phyloP scores from a whole-genome alignment of 2,888 invertebrate species.

The Hydroisotoma schaefferi region DNA sequence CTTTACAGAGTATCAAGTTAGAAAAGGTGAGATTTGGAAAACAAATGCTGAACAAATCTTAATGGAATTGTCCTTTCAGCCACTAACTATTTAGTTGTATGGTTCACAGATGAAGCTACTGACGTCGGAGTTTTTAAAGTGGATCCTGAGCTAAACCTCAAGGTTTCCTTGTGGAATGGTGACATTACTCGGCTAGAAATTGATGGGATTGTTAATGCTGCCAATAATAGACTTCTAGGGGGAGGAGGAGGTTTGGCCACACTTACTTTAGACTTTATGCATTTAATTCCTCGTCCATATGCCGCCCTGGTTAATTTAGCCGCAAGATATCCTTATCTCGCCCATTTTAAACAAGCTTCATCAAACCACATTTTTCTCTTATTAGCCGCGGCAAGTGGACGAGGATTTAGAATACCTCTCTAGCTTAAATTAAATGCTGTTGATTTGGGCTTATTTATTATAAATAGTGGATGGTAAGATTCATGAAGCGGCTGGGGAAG shows the following conservation, averaged over 20 bases:
- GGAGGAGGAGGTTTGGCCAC: conserved; percentile 63
- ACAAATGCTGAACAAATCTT: no score
- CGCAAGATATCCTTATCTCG: background rate
- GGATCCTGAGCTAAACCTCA: background rate
- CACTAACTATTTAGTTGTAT: no score
- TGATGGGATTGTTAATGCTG: conserved; percentile 86
- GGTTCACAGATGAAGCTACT: no score
- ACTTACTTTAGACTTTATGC: background rate
- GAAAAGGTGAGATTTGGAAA: no score
- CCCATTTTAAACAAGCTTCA: no score
- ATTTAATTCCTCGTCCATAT: background rate
- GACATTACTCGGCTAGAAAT: conserved; percentile 80
- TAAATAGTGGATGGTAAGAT: conserved; percentile 78
- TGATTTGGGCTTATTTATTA: background rate
- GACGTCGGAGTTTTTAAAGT: no score
- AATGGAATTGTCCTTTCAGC: no score
- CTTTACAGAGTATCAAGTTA: no score
- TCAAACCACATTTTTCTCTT: no score
- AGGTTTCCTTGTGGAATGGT: conserved; percentile 59
- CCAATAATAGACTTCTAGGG: conserved; percentile 68
- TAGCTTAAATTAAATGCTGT: background rate
- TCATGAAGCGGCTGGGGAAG: conserved; percentile 71
- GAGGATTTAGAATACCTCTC: no score
- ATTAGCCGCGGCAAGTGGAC: no score
- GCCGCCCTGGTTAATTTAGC: background rate